Conservation (phyloP, 2,888 invertebrate genomes). For the Dryobotodes eremita region DNA sequence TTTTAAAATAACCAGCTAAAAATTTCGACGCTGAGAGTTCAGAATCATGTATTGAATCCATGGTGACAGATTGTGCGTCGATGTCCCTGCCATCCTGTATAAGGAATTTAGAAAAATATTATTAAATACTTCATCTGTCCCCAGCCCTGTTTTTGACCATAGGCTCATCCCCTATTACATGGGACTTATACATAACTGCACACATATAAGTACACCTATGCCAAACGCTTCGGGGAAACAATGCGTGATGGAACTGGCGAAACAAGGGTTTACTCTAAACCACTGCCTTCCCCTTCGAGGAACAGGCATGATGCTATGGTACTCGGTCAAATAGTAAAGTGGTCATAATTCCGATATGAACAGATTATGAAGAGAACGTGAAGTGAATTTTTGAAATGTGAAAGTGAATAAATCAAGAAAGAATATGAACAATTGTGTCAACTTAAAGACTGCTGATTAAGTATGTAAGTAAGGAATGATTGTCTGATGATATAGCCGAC, state of each 20-base stretch:
- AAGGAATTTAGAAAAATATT: no score
- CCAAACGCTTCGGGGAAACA: no score
- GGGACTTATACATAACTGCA: no score
- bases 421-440: constrained; percentile 34
- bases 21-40: no score
- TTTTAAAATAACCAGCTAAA: no score
- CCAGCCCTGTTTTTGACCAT: no score
- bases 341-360: constrained; percentile 7
- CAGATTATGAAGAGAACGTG: constrained; percentile 8
- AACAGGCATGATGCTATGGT: not conserved
- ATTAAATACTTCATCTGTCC: no score
- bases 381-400: constrained; percentile 17
- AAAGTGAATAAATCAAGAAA: constrained; percentile 38
- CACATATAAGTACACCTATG: no score
- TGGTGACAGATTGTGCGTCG: no score
- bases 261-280: not conserved
- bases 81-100: no score
- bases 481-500: constrained; percentile 1
- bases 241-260: not conserved
- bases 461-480: constrained; percentile 35
- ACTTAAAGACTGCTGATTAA: constrained; percentile 49
- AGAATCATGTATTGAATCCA: no score
- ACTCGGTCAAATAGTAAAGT: constrained; percentile 12
- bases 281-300: not conserved
- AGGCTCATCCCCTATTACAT: not conserved